Base-by-base conservation (phyloP, 2,888 invertebrate genomes). In the Caenorhabditis sp. region DNA sequence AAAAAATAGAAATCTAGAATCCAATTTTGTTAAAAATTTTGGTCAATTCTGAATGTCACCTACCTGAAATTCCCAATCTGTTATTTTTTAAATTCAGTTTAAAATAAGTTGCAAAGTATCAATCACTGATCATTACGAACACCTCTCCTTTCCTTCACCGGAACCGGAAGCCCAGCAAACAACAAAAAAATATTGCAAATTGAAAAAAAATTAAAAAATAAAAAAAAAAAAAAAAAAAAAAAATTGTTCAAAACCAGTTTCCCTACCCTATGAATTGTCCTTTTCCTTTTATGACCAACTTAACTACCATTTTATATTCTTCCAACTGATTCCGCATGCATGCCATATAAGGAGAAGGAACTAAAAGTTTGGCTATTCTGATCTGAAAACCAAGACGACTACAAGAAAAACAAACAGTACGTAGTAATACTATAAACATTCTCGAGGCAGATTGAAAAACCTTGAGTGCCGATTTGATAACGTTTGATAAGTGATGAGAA, bases 391-490 rank as follows among this genome's bases (percentile, higher is more conserved):
- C n/a, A 32, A 32, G 32, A 32, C 4, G 9, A 15, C 20, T n/a
- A 13, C 9, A 6, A 50, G 20, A 15, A 24, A 40, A 40, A 13
- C 6, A 6, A 40, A 40, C 32, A 18, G 20, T 44, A 51, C 40
- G 40, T 15, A 9, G 53, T 53, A 70, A 51, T 50, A 47, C 55
- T 62, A 47, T 62, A 44, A 61, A 61, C n/a, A n/a, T 32, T 51
- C 13, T 6, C n/a, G 28, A 15, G n/a, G n/a, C n/a, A n/a, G n/a
- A 40, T 40, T 2, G 20, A 15, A 28, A 55, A 55, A 55, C 56
- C 35, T 56, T 56, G 56, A 35, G 32, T 64, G n/a, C n/a, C n/a
- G 64, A 72, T 72, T 72, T 72, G 72, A 72, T 72, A 72, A 72
- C 32, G 44, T 35, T 62, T 28, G 47, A 47, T 26, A 55, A 68